These are phyloP conservation scores for Platycnemis pennipes DNA, from an alignment of 2,888 invertebrate genomes.

Conservation along the genomic window DNA sequence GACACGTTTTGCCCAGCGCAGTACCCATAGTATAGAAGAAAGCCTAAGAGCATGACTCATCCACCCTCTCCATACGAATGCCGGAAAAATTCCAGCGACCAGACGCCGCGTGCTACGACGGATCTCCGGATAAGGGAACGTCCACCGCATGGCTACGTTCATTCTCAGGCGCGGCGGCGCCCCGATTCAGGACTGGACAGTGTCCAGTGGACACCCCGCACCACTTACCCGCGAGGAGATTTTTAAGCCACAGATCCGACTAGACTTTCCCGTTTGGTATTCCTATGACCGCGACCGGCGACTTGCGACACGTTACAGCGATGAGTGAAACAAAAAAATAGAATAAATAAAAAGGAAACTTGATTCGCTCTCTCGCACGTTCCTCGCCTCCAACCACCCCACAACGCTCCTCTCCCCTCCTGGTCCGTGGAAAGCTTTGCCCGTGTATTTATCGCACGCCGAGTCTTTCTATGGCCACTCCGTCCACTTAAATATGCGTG, in stretches of 20 bases:
- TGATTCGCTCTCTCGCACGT: neutral
- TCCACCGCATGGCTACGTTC: neutral
- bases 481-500: constrained; percentile 44
- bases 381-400: neutral
- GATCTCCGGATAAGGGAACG: neutral
- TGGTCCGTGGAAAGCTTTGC: neutral
- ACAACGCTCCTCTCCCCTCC: constrained; percentile 16
- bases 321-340: neutral
- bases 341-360: constrained; percentile 16
- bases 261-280: constrained; percentile 21
- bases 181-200: neutral
- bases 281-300: neutral
- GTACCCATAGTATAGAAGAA: neutral
- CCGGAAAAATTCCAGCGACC: neutral
- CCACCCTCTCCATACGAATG: neutral
- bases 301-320: constrained; percentile 24
- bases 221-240: neutral
- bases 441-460: constrained; percentile 53
- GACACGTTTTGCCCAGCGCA: neutral
- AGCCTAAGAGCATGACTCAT: neutral
- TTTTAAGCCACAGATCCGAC: neutral
- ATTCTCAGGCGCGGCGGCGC: neutral
- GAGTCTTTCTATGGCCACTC: constrained; percentile 70
- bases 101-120: neutral
- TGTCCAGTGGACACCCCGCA: neutral